These are phyloP conservation scores for Drosophila varians DNA, from an alignment of 1,140 invertebrate genomes.

Conservation along the genomic window DNA sequence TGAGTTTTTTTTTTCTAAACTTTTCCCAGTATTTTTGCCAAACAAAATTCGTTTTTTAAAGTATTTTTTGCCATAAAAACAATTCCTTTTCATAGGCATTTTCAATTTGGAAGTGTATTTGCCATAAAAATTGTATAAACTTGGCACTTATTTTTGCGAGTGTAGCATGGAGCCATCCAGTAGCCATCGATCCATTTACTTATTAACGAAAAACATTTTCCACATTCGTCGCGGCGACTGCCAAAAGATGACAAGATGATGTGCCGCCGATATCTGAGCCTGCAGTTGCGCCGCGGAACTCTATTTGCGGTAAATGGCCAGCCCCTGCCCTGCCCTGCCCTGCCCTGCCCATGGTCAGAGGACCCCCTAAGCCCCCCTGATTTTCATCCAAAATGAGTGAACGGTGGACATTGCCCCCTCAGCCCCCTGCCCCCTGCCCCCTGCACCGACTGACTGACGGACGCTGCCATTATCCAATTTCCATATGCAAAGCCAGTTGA, in stretches of 20 bases:
- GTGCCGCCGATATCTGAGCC: constrained; percentile 37
- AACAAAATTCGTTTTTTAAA: too few species aligned
- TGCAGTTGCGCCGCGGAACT: constrained; percentile 31
- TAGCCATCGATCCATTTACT: constrained; percentile 48
- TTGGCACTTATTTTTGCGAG: too few species aligned
- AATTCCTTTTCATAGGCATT: too few species aligned
- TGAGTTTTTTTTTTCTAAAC: too few species aligned
- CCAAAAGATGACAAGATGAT: constrained; percentile 47
- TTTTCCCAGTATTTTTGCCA: too few species aligned
- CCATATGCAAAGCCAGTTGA: constrained; percentile 78
- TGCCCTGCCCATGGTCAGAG: not conserved
- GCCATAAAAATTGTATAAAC: too few species aligned
- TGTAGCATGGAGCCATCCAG: not conserved
- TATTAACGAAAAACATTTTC: constrained; percentile 47
- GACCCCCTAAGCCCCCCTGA: not conserved
- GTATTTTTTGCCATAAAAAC: too few species aligned
- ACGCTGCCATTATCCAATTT: constrained; percentile 77
- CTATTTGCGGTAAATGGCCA: constrained; percentile 40
- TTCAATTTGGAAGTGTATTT: too few species aligned
- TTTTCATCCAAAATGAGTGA: constrained; percentile 40
- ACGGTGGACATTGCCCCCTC: constrained; percentile 38
- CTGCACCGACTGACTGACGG: constrained; percentile 17
- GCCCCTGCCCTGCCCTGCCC: not conserved
- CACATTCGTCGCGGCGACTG: constrained; percentile 21
- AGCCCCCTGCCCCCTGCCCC: constrained; percentile 22